A percentile compares a stretch with the other conserved stretches of the same genome.
phyloP scores from a whole-genome alignment of 1,140 invertebrate genomes.

The Habropoda laboriosa region DNA sequence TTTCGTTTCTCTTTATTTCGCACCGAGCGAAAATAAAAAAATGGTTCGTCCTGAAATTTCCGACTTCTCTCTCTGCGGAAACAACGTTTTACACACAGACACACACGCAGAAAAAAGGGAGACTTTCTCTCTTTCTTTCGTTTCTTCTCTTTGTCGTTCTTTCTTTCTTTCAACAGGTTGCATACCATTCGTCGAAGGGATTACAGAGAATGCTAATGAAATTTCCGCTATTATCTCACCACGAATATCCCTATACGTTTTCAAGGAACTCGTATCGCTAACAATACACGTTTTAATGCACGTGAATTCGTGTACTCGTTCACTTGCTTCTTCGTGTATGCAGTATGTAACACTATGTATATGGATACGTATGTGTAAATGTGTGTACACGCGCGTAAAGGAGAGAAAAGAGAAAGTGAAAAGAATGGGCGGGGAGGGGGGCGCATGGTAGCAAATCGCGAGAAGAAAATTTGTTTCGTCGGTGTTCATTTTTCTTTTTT shows the following conservation, averaged over 20 bases:
- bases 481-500: constrained; percentile 55
- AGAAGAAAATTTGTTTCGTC: constrained; percentile 34
- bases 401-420: not conserved
- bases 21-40: not conserved
- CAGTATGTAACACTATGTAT: not conserved
- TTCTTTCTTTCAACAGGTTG: not conserved
- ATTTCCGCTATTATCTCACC: constrained; percentile 25
- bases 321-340: not conserved
- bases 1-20: not conserved
- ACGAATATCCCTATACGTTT: constrained; percentile 15
- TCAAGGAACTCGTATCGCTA: constrained; percentile 11
- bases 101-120: not conserved
- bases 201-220: constrained; percentile 30
- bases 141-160: too few species aligned
- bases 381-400: not conserved
- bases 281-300: constrained; percentile 12
- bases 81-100: constrained; percentile 10
- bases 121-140: not conserved
- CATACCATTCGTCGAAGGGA: constrained; percentile 3
- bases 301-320: not conserved
- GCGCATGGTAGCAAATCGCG: constrained; percentile 13
- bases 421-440: not conserved
- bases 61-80: not conserved
- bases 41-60: constrained; percentile 6
- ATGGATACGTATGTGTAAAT: not conserved